phyloP scores from a whole-genome alignment of 2,113 vertebrate species.

The Chaetura pelagica region DNA sequence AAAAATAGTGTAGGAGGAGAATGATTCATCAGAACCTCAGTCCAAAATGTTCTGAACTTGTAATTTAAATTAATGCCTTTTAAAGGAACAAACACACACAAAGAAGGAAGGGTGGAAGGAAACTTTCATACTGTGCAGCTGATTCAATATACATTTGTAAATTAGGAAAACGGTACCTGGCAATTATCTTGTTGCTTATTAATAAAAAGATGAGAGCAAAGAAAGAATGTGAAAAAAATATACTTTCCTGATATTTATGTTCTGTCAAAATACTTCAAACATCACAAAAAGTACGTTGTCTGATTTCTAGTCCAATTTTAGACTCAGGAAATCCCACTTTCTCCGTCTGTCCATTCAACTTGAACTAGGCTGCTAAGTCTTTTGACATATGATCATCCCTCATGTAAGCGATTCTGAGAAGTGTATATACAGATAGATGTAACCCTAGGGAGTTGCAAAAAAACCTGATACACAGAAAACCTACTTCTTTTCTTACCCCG shows the following conservation, averaged over 20 bases:
- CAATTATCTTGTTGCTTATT: background rate
- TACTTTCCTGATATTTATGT: background rate
- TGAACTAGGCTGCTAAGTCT: background rate
- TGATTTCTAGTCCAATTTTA: background rate
- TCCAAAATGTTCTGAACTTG: conserved; percentile 4
- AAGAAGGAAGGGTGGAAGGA: background rate
- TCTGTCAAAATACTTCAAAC: background rate
- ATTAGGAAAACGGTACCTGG: background rate
- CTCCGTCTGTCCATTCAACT: background rate
- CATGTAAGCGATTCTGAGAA: background rate
- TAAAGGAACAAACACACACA: background rate
- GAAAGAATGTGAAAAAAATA: background rate
- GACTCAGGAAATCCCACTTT: background rate
- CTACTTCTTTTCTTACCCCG: background rate
- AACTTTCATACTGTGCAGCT: background rate
- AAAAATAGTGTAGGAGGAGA: background rate
- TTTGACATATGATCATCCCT: background rate
- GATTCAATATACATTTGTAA: background rate
- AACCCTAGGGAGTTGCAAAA: background rate
- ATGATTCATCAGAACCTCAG: background rate
- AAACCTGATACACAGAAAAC: background rate
- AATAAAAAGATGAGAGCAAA: background rate
- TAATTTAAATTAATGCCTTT: background rate
- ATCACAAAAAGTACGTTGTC: background rate
- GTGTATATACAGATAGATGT: background rate